A percentile compares a stretch with the other conserved stretches of the same genome.
Evolutionary conservation across 2,113 vertebrate species (phyloP).

Genomic region (Silurus meridionalis): DNA sequence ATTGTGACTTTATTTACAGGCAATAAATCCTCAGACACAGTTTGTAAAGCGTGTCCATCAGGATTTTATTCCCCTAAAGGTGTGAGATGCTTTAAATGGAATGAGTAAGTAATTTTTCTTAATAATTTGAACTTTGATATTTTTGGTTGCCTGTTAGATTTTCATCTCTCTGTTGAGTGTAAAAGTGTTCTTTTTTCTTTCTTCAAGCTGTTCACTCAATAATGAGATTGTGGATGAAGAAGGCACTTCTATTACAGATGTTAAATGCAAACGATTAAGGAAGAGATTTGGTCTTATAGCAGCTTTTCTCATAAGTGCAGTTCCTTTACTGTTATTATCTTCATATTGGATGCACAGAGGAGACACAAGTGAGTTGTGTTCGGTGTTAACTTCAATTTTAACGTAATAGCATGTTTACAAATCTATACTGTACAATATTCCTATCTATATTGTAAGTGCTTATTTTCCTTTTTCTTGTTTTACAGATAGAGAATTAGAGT

Average conservation of each 20-base stretch:
- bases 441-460: neutral
- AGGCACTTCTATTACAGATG: slow-evolving; percentile 43
- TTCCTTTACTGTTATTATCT: neutral
- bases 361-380: neutral
- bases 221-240: neutral
- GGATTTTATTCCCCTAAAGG: slow-evolving; percentile 40
- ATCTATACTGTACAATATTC: neutral
- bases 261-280: neutral
- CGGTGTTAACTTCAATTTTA: rapidly evolving
- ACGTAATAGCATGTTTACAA: neutral
- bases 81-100: slow-evolving; percentile 46
- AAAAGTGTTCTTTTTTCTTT: neutral
- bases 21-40: slow-evolving; percentile 30
- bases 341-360: too few relatives aligned
- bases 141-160: neutral
- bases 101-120: slow-evolving; percentile 34
- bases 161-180: neutral
- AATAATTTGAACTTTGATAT: neutral
- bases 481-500: neutral
- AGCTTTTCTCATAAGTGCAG: neutral
- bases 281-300: neutral
- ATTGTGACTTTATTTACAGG: slow-evolving; percentile 27
- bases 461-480: neutral
- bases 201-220: slow-evolving; percentile 16
- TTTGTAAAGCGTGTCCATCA: slow-evolving; percentile 47